Conservation (phyloP, 2,113 vertebrate species). For the Nesoenas mayeri region DNA sequence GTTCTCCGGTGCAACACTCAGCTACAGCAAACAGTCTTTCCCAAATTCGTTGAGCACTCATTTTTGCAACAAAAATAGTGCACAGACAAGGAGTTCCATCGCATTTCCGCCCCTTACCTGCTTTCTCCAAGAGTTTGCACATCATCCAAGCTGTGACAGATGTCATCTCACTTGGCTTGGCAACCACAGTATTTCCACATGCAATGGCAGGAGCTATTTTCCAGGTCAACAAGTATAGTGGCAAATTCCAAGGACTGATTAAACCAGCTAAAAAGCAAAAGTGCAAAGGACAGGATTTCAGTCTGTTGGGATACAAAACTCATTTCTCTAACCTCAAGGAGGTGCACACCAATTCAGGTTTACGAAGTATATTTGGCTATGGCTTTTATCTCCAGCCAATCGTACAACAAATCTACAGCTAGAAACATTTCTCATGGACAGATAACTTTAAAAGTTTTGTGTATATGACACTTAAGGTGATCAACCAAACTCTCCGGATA, state of each 20-base stretch:
- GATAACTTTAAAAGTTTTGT: not conserved
- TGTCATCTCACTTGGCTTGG: slow-evolving; percentile 97
- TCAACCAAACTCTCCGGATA: not conserved
- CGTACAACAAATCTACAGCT: not conserved
- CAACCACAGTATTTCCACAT: slow-evolving; percentile 92
- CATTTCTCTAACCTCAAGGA: not conserved
- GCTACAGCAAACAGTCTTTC: not conserved
- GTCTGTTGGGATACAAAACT: not conserved
- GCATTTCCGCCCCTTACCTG: slow-evolving; percentile 73
- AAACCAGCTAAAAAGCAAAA: slow-evolving; percentile 80
- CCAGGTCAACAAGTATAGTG: slow-evolving; percentile 95
- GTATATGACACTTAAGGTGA: not conserved
- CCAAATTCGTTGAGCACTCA: not conserved
- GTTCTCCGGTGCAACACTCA: not conserved
- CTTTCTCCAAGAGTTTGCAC: slow-evolving; percentile 89
- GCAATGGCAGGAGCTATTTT: slow-evolving; percentile 95
- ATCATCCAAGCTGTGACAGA: slow-evolving; percentile 98
- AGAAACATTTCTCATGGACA: not conserved
- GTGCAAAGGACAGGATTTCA: not conserved
- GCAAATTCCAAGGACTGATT: slow-evolving; percentile 97
- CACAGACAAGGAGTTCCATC: not conserved
- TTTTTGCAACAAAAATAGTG: not conserved
- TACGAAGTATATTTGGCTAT: not conserved
- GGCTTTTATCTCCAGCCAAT: not conserved
- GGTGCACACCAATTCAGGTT: not conserved